Evolutionary conservation across 2,797 vertebrate genomes (phyloP).

Genomic region (Poeciliopsis gracilis): DNA sequence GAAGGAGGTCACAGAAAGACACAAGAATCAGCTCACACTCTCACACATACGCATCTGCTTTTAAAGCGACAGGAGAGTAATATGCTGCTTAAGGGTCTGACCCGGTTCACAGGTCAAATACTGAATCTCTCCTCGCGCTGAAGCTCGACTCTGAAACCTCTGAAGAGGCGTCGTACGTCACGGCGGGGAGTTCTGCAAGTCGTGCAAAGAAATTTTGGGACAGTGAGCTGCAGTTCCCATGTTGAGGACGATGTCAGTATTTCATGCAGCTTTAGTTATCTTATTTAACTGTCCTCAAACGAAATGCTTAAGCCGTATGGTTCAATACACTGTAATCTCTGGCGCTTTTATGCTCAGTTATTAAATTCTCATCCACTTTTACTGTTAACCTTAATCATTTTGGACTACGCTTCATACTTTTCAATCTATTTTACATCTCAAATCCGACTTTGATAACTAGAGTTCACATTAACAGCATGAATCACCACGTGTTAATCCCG

Average conservation of each 20-base stretch:
- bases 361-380: neutral
- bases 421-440: neutral
- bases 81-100: constrained; percentile 52
- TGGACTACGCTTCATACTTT: neutral
- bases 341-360: neutral
- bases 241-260: constrained; percentile 21
- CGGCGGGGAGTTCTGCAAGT: constrained; percentile 70
- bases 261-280: neutral
- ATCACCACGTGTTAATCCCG: neutral
- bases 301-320: neutral
- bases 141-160: constrained; percentile 72
- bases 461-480: neutral
- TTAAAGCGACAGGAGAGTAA: constrained; percentile 42
- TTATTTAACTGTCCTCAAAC: neutral
- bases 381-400: neutral
- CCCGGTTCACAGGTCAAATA: constrained; percentile 76
- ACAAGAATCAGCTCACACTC: constrained; percentile 25
- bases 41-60: constrained; percentile 35
- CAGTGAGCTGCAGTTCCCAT: constrained; percentile 29
- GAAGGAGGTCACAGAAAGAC: constrained; percentile 27
- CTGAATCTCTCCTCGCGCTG: constrained; percentile 73
- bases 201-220: constrained; percentile 66
- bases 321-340: neutral
- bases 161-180: constrained; percentile 74
- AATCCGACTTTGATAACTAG: neutral